Percentiles rank a stretch among this genome's conserved stretches.
These are phyloP conservation scores for Zeugodacus cucurbitae DNA, from an alignment of 1,140 invertebrate species.

Conservation along the genomic window DNA sequence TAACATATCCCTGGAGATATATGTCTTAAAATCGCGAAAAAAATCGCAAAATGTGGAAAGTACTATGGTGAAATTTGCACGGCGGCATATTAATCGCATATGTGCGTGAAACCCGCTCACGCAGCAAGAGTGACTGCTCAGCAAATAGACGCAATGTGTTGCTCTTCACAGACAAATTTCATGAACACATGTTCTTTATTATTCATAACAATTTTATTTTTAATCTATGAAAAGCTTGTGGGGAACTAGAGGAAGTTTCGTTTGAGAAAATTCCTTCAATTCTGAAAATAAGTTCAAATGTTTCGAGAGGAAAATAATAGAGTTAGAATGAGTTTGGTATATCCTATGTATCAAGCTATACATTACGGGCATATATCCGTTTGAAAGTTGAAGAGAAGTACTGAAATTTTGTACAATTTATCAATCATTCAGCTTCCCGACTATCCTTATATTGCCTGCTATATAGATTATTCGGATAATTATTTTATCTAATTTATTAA, in stretches of 20 bases:
- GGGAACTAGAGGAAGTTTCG: not conserved
- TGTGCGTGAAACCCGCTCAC: not conserved
- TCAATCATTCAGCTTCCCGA: too few relatives aligned
- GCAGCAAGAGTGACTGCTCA: not conserved
- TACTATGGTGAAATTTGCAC: not conserved
- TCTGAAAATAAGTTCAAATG: too few relatives aligned
- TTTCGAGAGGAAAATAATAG: too few relatives aligned
- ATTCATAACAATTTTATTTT: not conserved
- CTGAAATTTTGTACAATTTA: too few relatives aligned
- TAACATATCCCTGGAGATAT: constrained; percentile 5
- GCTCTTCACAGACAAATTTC: not conserved
- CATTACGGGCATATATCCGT: too few relatives aligned
- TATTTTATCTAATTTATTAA: too few relatives aligned
- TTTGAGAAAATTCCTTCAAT: too few relatives aligned
- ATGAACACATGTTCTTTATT: not conserved
- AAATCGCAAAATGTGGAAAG: not conserved
- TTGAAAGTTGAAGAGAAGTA: too few relatives aligned
- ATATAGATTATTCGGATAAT: too few relatives aligned
- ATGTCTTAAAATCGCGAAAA: not conserved
- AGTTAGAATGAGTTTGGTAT: too few relatives aligned
- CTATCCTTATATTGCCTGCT: too few relatives aligned
- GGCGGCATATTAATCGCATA: not conserved
- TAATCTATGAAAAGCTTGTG: not conserved
- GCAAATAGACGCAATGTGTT: not conserved
- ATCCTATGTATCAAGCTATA: too few relatives aligned